These are phyloP conservation scores for Sepioteuthis lessoniana DNA, from an alignment of 2,888 invertebrate genomes.

Conservation along the genomic window DNA sequence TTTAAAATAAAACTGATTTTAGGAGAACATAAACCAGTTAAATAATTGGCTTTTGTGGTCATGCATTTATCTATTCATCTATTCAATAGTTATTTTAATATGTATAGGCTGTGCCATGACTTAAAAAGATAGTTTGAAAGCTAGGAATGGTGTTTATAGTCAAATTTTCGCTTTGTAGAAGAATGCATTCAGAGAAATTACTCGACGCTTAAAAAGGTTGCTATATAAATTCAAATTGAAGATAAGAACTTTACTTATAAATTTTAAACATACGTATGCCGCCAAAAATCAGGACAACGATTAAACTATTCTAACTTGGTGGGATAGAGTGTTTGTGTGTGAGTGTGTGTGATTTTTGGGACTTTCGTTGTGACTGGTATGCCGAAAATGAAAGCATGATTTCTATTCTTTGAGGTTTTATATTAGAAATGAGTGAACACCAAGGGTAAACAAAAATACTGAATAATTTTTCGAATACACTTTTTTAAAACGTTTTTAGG, in stretches of 20 bases:
- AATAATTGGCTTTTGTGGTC: not conserved
- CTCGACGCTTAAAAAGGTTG: not conserved
- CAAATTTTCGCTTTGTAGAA: not conserved
- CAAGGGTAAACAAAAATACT: not conserved
- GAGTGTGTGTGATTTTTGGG: not conserved
- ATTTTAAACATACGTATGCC: not conserved
- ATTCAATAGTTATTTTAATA: no score
- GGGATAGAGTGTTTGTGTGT: no score
- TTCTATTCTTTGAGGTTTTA: not conserved
- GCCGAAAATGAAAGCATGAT: not conserved
- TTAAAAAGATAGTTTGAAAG: not conserved
- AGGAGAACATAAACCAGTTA: not conserved
- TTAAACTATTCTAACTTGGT: no score
- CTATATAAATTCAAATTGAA: not conserved
- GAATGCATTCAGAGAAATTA: not conserved
- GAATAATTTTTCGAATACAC: not conserved
- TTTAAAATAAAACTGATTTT: not conserved
- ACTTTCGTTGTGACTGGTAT: not conserved
- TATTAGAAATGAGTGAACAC: not conserved
- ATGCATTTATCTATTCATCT: no score
- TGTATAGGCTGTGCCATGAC: not conserved
- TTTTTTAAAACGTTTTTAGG: not conserved
- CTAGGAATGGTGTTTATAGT: not conserved
- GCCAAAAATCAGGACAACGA: no score
- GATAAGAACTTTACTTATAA: no score